Evolutionary conservation across 35 echinoderm and acorn worm genomes (phyloP).

Genomic region (Ptychodera flava): DNA sequence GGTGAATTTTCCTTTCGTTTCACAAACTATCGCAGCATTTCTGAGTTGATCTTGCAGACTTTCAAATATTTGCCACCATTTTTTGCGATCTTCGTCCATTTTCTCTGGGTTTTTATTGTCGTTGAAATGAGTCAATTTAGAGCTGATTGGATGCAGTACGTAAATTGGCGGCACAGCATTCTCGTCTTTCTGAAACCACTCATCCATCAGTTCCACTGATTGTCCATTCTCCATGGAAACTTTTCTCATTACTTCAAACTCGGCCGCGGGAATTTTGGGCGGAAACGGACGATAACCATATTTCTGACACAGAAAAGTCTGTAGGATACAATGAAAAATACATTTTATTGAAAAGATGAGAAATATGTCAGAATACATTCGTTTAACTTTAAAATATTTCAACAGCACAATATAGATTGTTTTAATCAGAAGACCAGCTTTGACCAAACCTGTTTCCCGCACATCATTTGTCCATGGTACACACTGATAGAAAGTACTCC

Average conservation of each 20-base stretch:
- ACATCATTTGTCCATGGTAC: too few relatives aligned
- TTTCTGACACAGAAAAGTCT: slow-evolving; percentile 80
- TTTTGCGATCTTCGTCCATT: slow-evolving; percentile 25
- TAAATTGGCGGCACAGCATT: slow-evolving; percentile 68
- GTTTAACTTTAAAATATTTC: too few relatives aligned
- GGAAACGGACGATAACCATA: slow-evolving; percentile 73
- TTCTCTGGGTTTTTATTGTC: slow-evolving; percentile 30
- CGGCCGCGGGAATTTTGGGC: slow-evolving; percentile 28
- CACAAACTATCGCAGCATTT: slow-evolving; percentile 26
- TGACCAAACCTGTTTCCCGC: too few relatives aligned
- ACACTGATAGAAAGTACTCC: too few relatives aligned
- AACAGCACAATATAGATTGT: too few relatives aligned
- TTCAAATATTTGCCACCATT: slow-evolving; percentile 64
- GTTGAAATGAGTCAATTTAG: slow-evolving; percentile 40
- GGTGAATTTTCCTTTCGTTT: slow-evolving; percentile 25
- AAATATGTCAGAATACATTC: too few relatives aligned
- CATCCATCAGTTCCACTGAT: slow-evolving; percentile 27
- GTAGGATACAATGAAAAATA: background rate
- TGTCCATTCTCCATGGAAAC: background rate
- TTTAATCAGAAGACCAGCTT: too few relatives aligned
- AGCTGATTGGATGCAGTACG: slow-evolving; percentile 70
- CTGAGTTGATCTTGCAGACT: slow-evolving; percentile 34
- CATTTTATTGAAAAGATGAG: too few relatives aligned
- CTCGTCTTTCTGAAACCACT: slow-evolving; percentile 58
- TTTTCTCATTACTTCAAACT: slow-evolving; percentile 42